Evolutionary conservation across 2,797 vertebrate species (phyloP).

Genomic region (Lateolabrax maculatus): DNA sequence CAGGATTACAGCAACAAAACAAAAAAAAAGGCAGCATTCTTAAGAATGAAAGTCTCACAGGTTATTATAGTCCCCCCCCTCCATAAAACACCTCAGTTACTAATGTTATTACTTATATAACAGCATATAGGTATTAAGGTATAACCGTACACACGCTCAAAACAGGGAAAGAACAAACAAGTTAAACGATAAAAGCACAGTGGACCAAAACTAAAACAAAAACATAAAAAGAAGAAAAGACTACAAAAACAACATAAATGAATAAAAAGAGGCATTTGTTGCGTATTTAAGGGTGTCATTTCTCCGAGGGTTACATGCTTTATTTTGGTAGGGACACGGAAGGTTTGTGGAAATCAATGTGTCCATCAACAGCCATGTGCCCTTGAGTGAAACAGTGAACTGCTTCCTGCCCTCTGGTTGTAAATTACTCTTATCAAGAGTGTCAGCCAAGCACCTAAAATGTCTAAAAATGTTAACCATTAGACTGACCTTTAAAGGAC

Average conservation of each 20-base stretch:
- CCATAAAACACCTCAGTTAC: too few species aligned
- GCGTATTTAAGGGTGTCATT: not conserved
- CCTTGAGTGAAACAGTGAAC: conserved; percentile 36
- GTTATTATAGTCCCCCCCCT: not conserved
- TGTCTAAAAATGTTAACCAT: conserved; percentile 63
- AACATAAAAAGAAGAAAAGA: not conserved
- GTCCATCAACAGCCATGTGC: conserved; percentile 3
- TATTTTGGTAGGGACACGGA: not conserved
- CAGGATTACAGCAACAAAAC: conserved; percentile 28
- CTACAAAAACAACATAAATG: not conserved
- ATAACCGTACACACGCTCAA: not conserved
- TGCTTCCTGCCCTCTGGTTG: conserved; percentile 31
- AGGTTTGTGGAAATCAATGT: not conserved
- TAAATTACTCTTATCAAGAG: conserved; percentile 51
- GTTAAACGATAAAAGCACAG: not conserved
- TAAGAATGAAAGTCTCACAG: conserved; percentile 12
- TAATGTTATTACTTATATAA: not conserved
- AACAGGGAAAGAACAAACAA: not conserved
- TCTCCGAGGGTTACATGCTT: not conserved
- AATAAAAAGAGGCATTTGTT: not conserved
- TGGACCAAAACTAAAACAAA: not conserved
- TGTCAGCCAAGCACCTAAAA: conserved; percentile 43
- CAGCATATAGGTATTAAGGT: not conserved
- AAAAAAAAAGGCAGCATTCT: conserved; percentile 29
- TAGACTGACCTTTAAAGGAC: conserved; percentile 63